These are phyloP conservation scores for Rhyacichthys aspro DNA, from an alignment of 2,797 vertebrate genomes.

Conservation along the genomic window DNA sequence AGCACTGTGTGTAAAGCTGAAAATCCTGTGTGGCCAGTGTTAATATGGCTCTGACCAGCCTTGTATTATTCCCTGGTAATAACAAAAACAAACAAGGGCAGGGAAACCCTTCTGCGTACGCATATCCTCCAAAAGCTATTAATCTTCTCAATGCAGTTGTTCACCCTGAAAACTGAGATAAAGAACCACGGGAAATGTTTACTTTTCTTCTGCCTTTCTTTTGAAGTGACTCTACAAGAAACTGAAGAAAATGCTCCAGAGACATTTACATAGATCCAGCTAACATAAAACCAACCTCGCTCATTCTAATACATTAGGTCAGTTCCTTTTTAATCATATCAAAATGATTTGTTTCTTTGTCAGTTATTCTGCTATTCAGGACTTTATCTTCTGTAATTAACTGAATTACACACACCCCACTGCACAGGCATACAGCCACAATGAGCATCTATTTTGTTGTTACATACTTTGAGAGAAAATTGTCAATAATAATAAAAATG, in stretches of 20 bases:
- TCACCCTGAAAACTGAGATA: constrained; percentile 82
- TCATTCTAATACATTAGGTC: too few relatives aligned
- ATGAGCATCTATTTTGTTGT: background rate
- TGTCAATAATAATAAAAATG: background rate
- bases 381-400: too few relatives aligned
- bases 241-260: constrained; percentile 24
- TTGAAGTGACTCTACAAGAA: constrained; percentile 58
- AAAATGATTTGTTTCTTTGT: constrained; percentile 3
- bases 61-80: constrained; percentile 75
- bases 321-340: constrained; percentile 1
- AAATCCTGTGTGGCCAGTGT: constrained; percentile 50
- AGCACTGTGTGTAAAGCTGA: constrained; percentile 25
- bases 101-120: constrained; percentile 72
- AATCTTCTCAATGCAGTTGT: constrained; percentile 79
- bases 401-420: too few relatives aligned
- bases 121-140: constrained; percentile 80
- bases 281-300: constrained; percentile 17
- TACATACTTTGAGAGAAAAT: constrained; percentile 7
- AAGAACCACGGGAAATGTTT: constrained; percentile 80
- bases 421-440: too few relatives aligned
- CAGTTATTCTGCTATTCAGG: background rate
- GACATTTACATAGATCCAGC: constrained; percentile 28
- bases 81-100: constrained; percentile 80
- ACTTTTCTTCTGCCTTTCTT: constrained; percentile 75
- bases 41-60: constrained; percentile 60